Conservation (phyloP, 2,797 vertebrate species). For the Chrysolophus pictus region DNA sequence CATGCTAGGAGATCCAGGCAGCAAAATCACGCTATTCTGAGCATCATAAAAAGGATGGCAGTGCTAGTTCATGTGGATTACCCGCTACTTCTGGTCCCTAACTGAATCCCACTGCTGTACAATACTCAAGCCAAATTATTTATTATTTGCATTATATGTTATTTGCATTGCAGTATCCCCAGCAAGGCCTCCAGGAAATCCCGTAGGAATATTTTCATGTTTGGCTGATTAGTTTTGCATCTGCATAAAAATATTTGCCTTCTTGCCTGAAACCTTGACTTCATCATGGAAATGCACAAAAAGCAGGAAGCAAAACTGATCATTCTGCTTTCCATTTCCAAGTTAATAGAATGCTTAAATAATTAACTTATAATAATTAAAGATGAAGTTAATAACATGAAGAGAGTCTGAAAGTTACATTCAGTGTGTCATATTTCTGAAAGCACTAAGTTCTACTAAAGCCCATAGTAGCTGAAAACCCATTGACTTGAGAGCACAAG, state of each 20-base stretch:
- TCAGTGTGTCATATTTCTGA: not conserved
- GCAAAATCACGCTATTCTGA: not conserved
- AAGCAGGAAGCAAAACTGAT: constrained; percentile 19
- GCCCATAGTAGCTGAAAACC: not conserved
- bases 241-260: constrained; percentile 62
- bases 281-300: not conserved
- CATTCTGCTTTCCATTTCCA: constrained; percentile 11
- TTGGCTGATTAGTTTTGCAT: constrained; percentile 64
- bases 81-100: not conserved
- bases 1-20: not conserved
- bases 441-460: not conserved
- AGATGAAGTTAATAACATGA: not conserved
- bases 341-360: not conserved
- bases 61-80: not conserved
- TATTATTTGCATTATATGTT: constrained; percentile 5
- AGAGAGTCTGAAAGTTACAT: not conserved
- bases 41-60: not conserved
- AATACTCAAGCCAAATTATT: not conserved
- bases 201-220: constrained; percentile 16
- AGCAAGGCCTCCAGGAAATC: constrained; percentile 51
- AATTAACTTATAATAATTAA: not conserved
- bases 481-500: not conserved
- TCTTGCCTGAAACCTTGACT: constrained; percentile 25
- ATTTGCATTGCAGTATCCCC: constrained; percentile 13
- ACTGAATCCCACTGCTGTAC: not conserved